These are phyloP conservation scores for Argyra leucocephala DNA, from an alignment of 2,888 invertebrate species.

Conservation along the genomic window DNA sequence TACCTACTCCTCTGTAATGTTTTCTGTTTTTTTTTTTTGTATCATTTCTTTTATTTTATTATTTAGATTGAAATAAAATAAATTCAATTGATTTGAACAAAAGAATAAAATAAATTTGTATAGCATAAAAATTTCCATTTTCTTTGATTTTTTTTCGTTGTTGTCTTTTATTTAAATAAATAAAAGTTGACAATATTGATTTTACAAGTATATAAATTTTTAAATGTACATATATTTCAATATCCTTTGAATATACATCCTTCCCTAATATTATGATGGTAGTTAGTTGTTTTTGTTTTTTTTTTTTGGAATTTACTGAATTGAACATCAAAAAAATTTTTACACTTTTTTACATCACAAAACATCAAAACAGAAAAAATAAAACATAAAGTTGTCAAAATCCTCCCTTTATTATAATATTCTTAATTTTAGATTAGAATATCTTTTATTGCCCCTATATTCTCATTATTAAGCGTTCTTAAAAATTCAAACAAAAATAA, in stretches of 20 bases:
- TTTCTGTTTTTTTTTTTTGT: neutral
- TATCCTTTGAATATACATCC: neutral
- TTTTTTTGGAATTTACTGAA: neutral
- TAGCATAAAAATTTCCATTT: slow-evolving; percentile 6
- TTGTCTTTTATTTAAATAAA: neutral
- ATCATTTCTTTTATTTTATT: neutral
- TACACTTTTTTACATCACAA: no score
- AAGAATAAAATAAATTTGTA: slow-evolving; percentile 1
- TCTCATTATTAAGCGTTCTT: no score
- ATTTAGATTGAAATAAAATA: slow-evolving; percentile 6
- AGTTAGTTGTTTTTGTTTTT: neutral
- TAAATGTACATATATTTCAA: neutral
- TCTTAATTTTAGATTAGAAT: neutral
- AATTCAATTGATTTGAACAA: slow-evolving; percentile 6
- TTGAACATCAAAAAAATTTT: neutral
- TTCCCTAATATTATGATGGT: neutral
- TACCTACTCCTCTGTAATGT: neutral
- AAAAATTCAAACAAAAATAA: no score
- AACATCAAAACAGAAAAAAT: no score
- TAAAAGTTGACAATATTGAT: slow-evolving; percentile 4
- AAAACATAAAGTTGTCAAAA: neutral
- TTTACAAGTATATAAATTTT: slow-evolving; percentile 4
- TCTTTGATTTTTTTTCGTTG: neutral
- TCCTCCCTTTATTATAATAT: neutral
- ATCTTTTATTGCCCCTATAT: neutral